A percentile compares a stretch with the other conserved stretches of the same genome.
phyloP scores from a whole-genome alignment of 2,797 vertebrate species.

The Loris lydekkerianus region DNA sequence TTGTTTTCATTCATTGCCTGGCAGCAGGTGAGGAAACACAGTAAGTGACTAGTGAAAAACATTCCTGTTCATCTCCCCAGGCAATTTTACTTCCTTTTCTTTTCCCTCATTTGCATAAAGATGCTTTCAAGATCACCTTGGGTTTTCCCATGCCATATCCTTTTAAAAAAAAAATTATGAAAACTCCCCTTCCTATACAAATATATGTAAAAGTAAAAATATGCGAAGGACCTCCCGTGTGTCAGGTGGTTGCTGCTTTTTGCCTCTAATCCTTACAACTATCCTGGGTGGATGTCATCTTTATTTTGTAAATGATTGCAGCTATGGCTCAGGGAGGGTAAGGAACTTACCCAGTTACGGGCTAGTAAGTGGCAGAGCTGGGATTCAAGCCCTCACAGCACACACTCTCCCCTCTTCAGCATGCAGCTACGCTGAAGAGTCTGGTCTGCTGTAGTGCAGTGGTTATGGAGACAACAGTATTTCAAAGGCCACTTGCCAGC shows the following conservation, averaged over 20 bases:
- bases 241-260: background rate
- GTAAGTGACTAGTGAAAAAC: background rate
- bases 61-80: background rate
- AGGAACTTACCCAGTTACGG: background rate
- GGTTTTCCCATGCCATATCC: background rate
- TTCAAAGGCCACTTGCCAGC: background rate
- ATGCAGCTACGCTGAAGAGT: rapidly evolving
- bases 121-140: background rate
- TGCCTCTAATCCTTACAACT: background rate
- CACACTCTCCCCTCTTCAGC: background rate
- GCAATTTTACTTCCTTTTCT: background rate
- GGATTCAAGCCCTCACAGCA: background rate
- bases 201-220: background rate
- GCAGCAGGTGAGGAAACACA: conserved; percentile 50
- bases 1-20: conserved; percentile 46
- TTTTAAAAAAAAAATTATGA: background rate
- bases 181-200: background rate
- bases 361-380: background rate
- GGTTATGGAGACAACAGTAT: background rate
- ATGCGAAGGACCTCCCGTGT: background rate
- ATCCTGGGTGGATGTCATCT: background rate
- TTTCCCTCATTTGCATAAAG: conserved; percentile 3
- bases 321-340: background rate
- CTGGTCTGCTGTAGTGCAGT: background rate
- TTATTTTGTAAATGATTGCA: background rate